phyloP scores from a whole-genome alignment of 2,888 invertebrate species.

The Neoitamus cyanurus region DNA sequence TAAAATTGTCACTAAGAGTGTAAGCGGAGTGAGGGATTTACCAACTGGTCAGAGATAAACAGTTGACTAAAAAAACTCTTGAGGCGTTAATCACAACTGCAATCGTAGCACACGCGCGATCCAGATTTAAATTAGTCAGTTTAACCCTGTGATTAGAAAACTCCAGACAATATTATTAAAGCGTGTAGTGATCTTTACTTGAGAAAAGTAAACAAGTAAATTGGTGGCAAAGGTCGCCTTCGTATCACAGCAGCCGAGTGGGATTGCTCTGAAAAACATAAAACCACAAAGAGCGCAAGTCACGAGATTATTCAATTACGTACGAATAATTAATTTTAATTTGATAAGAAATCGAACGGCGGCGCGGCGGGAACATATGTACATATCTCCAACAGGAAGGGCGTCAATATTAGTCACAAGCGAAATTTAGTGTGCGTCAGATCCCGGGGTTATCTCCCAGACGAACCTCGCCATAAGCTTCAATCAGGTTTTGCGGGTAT shows the following conservation, averaged over 20 bases:
- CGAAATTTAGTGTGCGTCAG: neutral
- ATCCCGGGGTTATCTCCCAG: neutral
- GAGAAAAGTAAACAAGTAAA: neutral
- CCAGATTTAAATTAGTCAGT: neutral
- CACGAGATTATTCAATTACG: conserved; percentile 27
- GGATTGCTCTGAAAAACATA: neutral
- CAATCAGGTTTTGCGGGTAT: neutral
- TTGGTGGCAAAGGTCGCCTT: neutral
- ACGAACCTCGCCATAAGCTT: neutral
- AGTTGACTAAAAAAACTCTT: neutral
- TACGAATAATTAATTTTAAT: conserved; percentile 7
- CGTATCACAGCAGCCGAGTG: neutral
- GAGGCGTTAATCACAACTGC: neutral
- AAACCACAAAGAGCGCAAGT: neutral
- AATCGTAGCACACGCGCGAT: neutral
- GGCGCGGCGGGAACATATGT: neutral
- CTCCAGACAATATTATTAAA: neutral
- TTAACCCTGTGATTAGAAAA: neutral
- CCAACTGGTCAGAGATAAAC: neutral
- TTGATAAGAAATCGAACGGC: neutral
- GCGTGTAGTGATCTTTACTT: neutral
- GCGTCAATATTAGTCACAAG: neutral
- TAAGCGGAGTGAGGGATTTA: no score
- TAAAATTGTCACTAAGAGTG: no score
- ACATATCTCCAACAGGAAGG: neutral